Conservation (phyloP, 2,797 vertebrate species). For the Chromis chromis region DNA sequence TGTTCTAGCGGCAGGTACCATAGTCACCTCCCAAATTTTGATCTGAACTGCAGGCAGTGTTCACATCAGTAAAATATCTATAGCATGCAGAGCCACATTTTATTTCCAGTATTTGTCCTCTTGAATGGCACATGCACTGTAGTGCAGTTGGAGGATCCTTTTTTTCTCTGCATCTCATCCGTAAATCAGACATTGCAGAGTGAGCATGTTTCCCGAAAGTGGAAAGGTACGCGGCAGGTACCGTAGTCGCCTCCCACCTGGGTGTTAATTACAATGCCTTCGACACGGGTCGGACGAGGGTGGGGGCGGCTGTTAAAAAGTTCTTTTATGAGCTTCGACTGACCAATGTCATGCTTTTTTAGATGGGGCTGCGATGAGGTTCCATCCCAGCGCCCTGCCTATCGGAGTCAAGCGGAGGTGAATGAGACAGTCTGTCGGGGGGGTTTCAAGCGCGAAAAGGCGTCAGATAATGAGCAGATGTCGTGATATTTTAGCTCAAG, state of each 20-base stretch:
- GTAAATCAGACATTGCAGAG: conserved; percentile 43
- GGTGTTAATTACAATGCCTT: conserved; percentile 84
- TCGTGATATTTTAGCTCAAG: conserved; percentile 75
- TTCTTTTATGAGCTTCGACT: conserved; percentile 41
- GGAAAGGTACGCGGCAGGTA: conserved; percentile 71
- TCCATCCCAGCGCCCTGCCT: conserved; percentile 65
- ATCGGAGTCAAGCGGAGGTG: conserved; percentile 73
- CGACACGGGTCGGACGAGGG: conserved; percentile 24
- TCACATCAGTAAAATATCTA: too few relatives aligned
- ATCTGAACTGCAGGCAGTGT: too few relatives aligned
- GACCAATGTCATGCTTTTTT: conserved; percentile 40
- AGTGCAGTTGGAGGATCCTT: conserved; percentile 31
- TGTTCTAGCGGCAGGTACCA: too few relatives aligned
- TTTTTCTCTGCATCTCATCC: conserved; percentile 25
- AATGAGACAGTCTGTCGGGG: conserved; percentile 77
- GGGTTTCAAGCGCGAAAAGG: conserved; percentile 60
- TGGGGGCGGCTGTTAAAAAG: conserved; percentile 53
- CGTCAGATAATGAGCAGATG: conserved; percentile 81
- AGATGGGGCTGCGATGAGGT: conserved; percentile 27
- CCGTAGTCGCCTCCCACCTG: conserved; percentile 74
- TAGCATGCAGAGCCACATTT: too few relatives aligned
- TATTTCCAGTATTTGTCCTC: not conserved
- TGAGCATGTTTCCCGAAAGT: conserved; percentile 50
- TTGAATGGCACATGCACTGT: conserved; percentile 67
- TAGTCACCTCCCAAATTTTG: too few relatives aligned